Conservation (phyloP, 2,113 vertebrate species). For the Nesogale talazaci region DNA sequence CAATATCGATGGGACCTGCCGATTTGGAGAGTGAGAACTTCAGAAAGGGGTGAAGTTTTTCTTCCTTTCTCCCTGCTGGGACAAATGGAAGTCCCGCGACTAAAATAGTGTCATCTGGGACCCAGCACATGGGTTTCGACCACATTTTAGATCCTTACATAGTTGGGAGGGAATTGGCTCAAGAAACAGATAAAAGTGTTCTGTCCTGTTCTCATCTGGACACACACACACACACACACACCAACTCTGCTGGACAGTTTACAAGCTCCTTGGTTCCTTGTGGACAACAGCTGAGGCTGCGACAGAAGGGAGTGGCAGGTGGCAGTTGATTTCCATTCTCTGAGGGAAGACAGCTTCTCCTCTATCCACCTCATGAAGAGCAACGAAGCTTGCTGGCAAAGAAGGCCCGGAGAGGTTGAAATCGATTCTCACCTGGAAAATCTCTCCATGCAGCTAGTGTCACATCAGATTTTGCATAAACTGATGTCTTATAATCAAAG, state of each 20-base stretch:
- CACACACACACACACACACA: not conserved
- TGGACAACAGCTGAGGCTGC: not conserved
- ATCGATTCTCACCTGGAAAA: not conserved
- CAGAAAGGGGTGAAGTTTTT: not conserved
- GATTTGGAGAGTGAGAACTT: not conserved
- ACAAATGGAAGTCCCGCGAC: not conserved
- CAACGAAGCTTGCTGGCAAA: not conserved
- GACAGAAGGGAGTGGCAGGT: not conserved
- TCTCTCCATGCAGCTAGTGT: not conserved
- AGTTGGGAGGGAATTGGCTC: not conserved
- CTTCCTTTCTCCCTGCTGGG: not conserved
- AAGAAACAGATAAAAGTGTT: not conserved
- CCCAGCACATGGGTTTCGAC: not conserved
- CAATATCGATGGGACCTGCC: not conserved
- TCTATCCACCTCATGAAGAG: not conserved
- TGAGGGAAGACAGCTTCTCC: not conserved
- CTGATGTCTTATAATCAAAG: slow-evolving; percentile 46
- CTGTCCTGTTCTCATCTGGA: not conserved
- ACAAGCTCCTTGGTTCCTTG: not conserved
- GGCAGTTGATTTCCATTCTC: not conserved
- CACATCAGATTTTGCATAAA: not conserved
- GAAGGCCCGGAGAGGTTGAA: slow-evolving; percentile 12
- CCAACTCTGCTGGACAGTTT: not conserved
- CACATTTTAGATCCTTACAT: not conserved
- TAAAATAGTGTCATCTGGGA: not conserved